Evolutionary conservation across 2,797 vertebrate species (phyloP), one percentile per base, ranked within the genome.

Genomic region (Australoheros facetus): DNA sequence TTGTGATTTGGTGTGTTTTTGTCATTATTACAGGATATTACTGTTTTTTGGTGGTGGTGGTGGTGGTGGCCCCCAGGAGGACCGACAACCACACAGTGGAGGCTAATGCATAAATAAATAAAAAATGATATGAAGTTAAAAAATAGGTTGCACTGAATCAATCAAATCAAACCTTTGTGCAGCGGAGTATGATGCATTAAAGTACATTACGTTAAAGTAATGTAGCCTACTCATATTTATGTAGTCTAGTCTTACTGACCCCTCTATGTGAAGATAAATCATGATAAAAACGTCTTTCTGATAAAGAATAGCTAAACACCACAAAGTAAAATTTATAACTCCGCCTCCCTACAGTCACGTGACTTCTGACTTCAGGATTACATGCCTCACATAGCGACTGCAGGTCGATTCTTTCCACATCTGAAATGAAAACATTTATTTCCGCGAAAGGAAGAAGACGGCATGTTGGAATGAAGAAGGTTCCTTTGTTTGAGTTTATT

Each of bases 391-490:
- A 75, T 71, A 55, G 81, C 30, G 60, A n/a, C 66, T 59, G 66
- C 75, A 53, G 59, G 21, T 21, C 71, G 77, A 71, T 48, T 83
- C 77, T 92, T 91, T 94, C 91, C 90, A 88, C 82, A 72, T 82
- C 82, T 53, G 73, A 76, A 83, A 85, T 73, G 71, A 82, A 82
- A 87, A 88, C 58, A 53, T 93, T 84, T 83, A 83, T 84, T 86
- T 71, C 72, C 77, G 9, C 23, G 74, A 89, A 78, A 74, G 28
- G 87, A 80, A 77, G 77, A 7, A 23, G 77, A 7, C 4, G 7
- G 72, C 23, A 69, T 89, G 80, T 91, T 91, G 75, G 89, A 87
- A 87, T 92, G 89, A 92, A 86, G 95, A 93, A 91, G 76, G 30
- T 80, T 57, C 59, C 48, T 28, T 28, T 54, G 79, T 78, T 57